phyloP scores from a whole-genome alignment of 2,797 vertebrate genomes.

The Chrysocyon brachyurus region DNA sequence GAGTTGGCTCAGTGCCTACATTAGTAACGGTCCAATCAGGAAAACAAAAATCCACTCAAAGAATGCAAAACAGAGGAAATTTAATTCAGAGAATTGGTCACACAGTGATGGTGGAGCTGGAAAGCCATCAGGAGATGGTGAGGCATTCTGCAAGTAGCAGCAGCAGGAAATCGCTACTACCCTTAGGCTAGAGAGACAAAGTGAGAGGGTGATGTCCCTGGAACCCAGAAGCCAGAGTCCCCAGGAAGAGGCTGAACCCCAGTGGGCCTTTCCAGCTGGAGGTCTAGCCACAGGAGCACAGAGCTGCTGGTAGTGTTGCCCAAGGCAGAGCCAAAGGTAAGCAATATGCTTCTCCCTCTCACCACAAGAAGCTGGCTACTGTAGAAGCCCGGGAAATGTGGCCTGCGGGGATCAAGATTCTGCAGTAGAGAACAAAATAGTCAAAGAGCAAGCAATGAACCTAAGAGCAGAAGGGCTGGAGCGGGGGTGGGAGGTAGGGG shows the following conservation, averaged over 20 bases:
- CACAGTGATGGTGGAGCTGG: not conserved
- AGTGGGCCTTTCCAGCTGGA: not conserved
- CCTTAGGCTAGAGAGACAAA: not conserved
- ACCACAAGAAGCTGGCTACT: not conserved
- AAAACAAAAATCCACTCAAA: slow-evolving; percentile 33
- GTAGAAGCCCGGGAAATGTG: not conserved
- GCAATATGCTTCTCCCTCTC: too few relatives aligned
- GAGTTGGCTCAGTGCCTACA: not conserved
- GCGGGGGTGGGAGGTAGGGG: too few relatives aligned
- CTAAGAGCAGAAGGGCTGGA: not conserved
- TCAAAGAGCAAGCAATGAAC: not conserved
- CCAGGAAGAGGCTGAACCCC: not conserved
- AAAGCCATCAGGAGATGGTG: not conserved
- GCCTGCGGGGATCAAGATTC: not conserved
- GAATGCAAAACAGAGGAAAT: slow-evolving; percentile 56
- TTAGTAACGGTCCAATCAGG: slow-evolving; percentile 15
- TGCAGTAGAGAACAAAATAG: not conserved
- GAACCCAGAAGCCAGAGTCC: not conserved
- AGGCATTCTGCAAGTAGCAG: not conserved
- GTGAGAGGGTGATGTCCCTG: not conserved
- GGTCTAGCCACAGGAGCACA: not conserved
- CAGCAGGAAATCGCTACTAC: not conserved
- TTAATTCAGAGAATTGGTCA: slow-evolving; percentile 40
- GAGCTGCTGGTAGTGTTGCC: not conserved
- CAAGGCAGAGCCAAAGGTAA: not conserved